Base-by-base conservation (phyloP, 2,113 vertebrate species). In the Syrmaticus mikado region DNA sequence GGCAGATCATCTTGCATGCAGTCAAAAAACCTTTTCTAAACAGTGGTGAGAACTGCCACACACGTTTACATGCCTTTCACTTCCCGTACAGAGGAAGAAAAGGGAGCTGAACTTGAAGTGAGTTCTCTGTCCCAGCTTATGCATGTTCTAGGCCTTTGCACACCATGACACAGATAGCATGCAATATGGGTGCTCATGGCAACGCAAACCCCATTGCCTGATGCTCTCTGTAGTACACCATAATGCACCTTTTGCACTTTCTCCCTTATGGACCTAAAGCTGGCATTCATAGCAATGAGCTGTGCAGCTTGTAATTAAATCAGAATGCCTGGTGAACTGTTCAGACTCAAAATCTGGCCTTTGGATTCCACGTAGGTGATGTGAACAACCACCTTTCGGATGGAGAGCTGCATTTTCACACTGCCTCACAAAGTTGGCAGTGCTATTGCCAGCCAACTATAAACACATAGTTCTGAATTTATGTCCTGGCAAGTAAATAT, bases 131-230 rank as follows among this genome's bases (percentile, higher is more conserved):
- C 36, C 40, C 16, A 50, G 0, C 6, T 40, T 19, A 17, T 4
- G 21, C 6, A 18, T 10, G 10, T 4, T 43, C 8, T 24, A 8
- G 20, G 38, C 27, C 38, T 55, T 22, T 64, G 50, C 52, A 28
- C 1, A 4, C 32, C 64, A 64, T 0, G 3, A 16, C 17, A 11
- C 5, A 46, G 22, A 1, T 20, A 15, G 8, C 11, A 28, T 11
- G 27, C 40, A 34, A 27, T 8, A 20, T 0, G 0, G 13, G 9
- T 25, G 18, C 6, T 45, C 58, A 57, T 24, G 19, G 11, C 22
- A 79, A 41, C 13, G 12, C 20, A 25, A 25, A 32, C 8, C 64
- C 36, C 8, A 30, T 58, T 40, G 24, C 28, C 46, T 46, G 32
- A 45, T 52, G 18, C 5, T 50, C 14, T 32, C 64, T 41, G 13